These are phyloP conservation scores for Drosophila suzukii DNA, from an alignment of 1,140 invertebrate genomes.

Conservation along the genomic window DNA sequence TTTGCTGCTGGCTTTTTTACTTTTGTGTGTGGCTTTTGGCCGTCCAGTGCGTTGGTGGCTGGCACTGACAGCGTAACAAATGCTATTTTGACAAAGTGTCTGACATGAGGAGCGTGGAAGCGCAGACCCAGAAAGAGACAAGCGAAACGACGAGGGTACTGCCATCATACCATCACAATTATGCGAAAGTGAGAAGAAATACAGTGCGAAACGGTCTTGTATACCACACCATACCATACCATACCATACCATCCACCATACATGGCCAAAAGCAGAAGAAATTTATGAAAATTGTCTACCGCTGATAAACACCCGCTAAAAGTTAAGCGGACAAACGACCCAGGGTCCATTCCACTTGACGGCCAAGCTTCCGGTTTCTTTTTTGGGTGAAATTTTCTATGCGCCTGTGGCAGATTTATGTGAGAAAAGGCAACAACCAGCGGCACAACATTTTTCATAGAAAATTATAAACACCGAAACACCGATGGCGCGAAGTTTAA, in stretches of 20 bases:
- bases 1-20: background rate
- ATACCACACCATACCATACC: conserved; percentile 25
- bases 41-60: conserved; percentile 79
- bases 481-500: conserved; percentile 36
- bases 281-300: conserved; percentile 63
- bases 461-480: conserved; percentile 68
- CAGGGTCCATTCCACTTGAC: conserved; percentile 66
- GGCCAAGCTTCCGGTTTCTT: conserved; percentile 75
- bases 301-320: conserved; percentile 61
- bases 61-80: conserved; percentile 81
- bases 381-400: conserved; percentile 78
- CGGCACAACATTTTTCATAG: conserved; percentile 70
- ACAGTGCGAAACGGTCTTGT: conserved; percentile 65
- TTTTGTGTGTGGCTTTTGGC: conserved; percentile 42
- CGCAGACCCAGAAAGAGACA: conserved; percentile 35
- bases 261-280: conserved; percentile 16
- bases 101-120: conserved; percentile 82
- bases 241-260: conserved; percentile 4
- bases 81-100: conserved; percentile 83
- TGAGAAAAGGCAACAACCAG: conserved; percentile 63
- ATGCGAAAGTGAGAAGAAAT: conserved; percentile 76
- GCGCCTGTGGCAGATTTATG: conserved; percentile 75
- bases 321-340: conserved; percentile 30
- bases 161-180: conserved; percentile 30
- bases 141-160: conserved; percentile 21